These are phyloP conservation scores for Thalassophryne amazonica DNA, from an alignment of 2,797 vertebrate genomes.

Conservation along the genomic window DNA sequence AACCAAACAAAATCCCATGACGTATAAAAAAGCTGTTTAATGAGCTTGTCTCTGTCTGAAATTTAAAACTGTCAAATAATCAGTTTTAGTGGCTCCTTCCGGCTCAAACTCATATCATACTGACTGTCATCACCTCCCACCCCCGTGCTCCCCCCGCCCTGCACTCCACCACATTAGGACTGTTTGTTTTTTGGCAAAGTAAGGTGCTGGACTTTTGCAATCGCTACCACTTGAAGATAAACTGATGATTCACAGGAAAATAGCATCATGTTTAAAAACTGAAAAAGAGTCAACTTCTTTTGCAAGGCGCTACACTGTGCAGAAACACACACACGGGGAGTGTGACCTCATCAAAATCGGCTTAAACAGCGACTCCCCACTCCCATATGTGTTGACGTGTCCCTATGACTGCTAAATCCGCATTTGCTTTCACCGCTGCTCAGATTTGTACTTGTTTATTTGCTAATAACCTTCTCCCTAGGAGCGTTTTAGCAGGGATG, in stretches of 20 bases:
- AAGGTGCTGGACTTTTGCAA: slow-evolving; percentile 30
- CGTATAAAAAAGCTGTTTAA: no score
- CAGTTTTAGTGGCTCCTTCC: slow-evolving; percentile 50
- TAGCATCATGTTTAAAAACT: slow-evolving; percentile 27
- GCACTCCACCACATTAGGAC: slow-evolving; percentile 41
- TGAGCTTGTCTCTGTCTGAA: slow-evolving; percentile 10
- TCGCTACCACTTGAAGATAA: slow-evolving; percentile 43
- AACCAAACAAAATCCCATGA: no score
- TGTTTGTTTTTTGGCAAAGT: slow-evolving; percentile 30
- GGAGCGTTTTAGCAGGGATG: slow-evolving; percentile 78
- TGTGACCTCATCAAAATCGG: slow-evolving; percentile 19
- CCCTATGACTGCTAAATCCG: slow-evolving; percentile 6
- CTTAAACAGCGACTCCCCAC: background rate
- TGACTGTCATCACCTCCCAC: slow-evolving; percentile 8
- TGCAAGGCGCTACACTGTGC: slow-evolving; percentile 19
- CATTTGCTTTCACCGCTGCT: slow-evolving; percentile 7
- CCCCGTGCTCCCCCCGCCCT: slow-evolving; percentile 12
- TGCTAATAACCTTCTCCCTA: slow-evolving; percentile 39
- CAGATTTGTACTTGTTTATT: slow-evolving; percentile 45
- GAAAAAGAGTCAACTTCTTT: slow-evolving; percentile 60
- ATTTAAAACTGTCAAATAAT: slow-evolving; percentile 23
- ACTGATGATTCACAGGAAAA: slow-evolving; percentile 37
- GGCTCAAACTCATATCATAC: slow-evolving; percentile 39
- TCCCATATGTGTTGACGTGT: background rate
- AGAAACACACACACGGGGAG: background rate